Base-by-base conservation (phyloP, 1,140 invertebrate species). In the Neodiprion pinetum region DNA sequence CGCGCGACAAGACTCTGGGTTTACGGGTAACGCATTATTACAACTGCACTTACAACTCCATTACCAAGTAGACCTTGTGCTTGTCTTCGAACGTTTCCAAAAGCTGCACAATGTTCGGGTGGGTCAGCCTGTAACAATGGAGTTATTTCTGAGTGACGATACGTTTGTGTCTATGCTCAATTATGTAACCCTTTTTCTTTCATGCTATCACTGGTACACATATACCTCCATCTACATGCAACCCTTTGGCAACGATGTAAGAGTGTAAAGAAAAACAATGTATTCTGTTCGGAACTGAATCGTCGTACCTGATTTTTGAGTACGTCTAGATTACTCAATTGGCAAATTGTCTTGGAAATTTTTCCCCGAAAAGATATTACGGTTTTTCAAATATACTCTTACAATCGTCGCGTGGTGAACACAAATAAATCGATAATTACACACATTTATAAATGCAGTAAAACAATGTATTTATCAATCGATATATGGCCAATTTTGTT, bases 41-140 rank as follows among this genome's bases (percentile, higher is more conserved):
- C 47, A 78, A 77, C n/a, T 17, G 48, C 80, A 95, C 95, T 95
- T 91, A 97, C 93, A 99, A 88, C 90, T 99, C 98, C 98, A 99
- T 99, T 50, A 99, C 95, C 72, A 99, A 93, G 89, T 99, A 99
- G 53, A 99, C 97, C 89, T 98, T 97, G 78, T 94, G 94, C 88
- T 98, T 98, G 84, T 99, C 98, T 88, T 99, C 98, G 87, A 95
- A 99, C 10, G 98, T 99, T 90, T 99, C 98, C 81, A 98, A 89
- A 74, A 99, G 91, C 89, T 98, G 97, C 74, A 99, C 98, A 82
- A 99, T 99, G 88, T 99, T 99, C 28, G 97, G 96, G 92, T 99
- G 99, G 77, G 95, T 97, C 87, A 99, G 92, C 91, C 98, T 98
- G 90, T 50, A 91, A 92, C 82, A 89, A 84, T 83, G 28, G 71